Conservation (phyloP, 1,140 invertebrate genomes). For the Macrosteles quadrilineatus region DNA sequence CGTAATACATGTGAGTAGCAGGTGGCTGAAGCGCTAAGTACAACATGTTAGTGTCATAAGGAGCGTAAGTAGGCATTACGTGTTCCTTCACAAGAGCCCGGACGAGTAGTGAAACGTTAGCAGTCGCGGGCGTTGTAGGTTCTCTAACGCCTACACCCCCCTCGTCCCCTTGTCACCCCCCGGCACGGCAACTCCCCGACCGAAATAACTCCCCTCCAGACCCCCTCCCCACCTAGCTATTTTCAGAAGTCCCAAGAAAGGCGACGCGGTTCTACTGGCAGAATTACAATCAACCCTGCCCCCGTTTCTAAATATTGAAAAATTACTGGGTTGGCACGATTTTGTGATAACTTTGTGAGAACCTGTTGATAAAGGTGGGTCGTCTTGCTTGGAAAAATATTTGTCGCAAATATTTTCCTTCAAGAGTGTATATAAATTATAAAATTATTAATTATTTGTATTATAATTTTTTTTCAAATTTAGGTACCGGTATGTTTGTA, state of each 20-base stretch:
- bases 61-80: not conserved
- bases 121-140: not conserved
- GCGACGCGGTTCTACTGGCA: conserved; percentile 29
- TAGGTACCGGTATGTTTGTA: no score
- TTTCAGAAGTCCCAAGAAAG: conserved; percentile 61
- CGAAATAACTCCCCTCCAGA: no score
- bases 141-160: not conserved
- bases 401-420: no score
- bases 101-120: not conserved
- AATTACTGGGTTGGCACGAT: not conserved
- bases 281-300: conserved; percentile 25
- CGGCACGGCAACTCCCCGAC: no score
- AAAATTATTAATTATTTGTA: no score
- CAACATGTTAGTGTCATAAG: not conserved
- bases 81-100: not conserved
- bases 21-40: not conserved
- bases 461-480: no score
- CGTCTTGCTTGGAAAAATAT: no score
- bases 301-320: not conserved
- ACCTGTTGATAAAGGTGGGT: no score
- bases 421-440: no score
- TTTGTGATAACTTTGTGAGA: not conserved
- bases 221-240: conserved; percentile 46
- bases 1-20: conserved; percentile 13
- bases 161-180: not conserved